A percentile compares a stretch with the other conserved stretches of the same genome.
These are phyloP conservation scores for Heteromyza rotundicornis DNA, from an alignment of 2,888 invertebrate genomes.

Conservation along the genomic window DNA sequence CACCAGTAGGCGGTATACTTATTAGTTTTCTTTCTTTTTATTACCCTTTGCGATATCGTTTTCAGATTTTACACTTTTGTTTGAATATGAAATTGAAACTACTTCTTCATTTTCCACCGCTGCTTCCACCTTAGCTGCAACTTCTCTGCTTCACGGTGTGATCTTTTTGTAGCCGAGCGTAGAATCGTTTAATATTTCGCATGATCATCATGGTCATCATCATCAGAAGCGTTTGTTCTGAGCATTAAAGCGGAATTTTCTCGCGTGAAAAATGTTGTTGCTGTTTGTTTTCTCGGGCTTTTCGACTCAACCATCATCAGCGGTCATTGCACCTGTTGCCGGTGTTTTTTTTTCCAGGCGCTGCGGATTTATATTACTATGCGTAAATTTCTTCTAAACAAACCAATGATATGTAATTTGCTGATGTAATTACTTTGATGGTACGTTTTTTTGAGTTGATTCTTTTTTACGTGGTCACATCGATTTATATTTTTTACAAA, in stretches of 20 bases:
- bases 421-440: constrained; percentile 11
- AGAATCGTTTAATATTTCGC: constrained; percentile 1
- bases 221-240: neutral
- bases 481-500: no score
- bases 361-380: constrained; percentile 16
- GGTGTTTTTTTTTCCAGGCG: neutral
- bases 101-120: neutral
- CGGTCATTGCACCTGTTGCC: constrained; percentile 13
- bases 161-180: neutral
- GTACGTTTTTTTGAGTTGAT: no score
- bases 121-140: neutral
- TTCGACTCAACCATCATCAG: neutral
- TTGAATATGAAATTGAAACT: constrained; percentile 4
- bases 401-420: constrained; percentile 14
- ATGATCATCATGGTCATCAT: constrained; percentile 8
- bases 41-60: neutral
- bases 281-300: constrained; percentile 6
- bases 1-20: neutral
- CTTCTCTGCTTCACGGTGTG: neutral
- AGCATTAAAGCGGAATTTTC: constrained; percentile 14
- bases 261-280: constrained; percentile 15
- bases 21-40: neutral
- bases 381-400: constrained; percentile 12
- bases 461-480: no score
- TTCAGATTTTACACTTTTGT: neutral